Percentiles rank a stretch among this genome's conserved stretches.
These are phyloP conservation scores for Anolis apletophallus DNA, from an alignment of 2,797 vertebrate species.

Conservation along the genomic window DNA sequence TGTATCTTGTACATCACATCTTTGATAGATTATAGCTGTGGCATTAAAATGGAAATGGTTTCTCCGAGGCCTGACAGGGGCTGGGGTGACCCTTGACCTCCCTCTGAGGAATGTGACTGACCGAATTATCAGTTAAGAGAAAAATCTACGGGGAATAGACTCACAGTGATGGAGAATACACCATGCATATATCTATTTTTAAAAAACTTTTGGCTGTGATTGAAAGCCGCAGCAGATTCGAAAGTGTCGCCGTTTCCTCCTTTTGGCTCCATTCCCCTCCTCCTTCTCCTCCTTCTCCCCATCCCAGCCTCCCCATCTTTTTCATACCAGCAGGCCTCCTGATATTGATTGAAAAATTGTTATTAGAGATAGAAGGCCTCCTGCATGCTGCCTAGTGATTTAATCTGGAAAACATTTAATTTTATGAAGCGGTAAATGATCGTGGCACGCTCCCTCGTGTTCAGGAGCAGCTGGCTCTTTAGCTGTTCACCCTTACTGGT, in stretches of 20 bases:
- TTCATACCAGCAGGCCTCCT: slow-evolving; percentile 63
- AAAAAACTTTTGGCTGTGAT: slow-evolving; percentile 74
- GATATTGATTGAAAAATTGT: slow-evolving; percentile 88
- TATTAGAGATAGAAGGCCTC: slow-evolving; percentile 84
- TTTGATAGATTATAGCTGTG: slow-evolving; percentile 96
- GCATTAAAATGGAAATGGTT: slow-evolving; percentile 99
- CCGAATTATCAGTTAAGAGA: slow-evolving; percentile 89
- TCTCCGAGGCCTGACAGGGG: slow-evolving; percentile 89
- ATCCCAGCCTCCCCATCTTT: slow-evolving; percentile 53
- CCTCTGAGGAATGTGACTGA: slow-evolving; percentile 88
- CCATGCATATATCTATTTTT: slow-evolving; percentile 79
- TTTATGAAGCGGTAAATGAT: slow-evolving; percentile 89
- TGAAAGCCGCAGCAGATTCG: slow-evolving; percentile 66
- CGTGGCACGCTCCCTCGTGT: slow-evolving; percentile 82
- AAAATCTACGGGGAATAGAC: slow-evolving; percentile 87
- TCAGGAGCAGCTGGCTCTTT: slow-evolving; percentile 86
- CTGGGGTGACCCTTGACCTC: slow-evolving; percentile 87
- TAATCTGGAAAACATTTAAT: slow-evolving; percentile 91
- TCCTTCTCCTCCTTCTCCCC: slow-evolving; percentile 7
- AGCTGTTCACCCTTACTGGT: slow-evolving; percentile 78
- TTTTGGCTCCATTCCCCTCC: slow-evolving; percentile 14
- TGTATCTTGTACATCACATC: slow-evolving; percentile 93
- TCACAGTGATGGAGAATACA: slow-evolving; percentile 78
- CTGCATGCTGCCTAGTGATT: slow-evolving; percentile 83
- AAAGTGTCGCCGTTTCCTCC: slow-evolving; percentile 20